Conservation (phyloP, 2,797 vertebrate genomes). For the Anolis apletophallus region DNA sequence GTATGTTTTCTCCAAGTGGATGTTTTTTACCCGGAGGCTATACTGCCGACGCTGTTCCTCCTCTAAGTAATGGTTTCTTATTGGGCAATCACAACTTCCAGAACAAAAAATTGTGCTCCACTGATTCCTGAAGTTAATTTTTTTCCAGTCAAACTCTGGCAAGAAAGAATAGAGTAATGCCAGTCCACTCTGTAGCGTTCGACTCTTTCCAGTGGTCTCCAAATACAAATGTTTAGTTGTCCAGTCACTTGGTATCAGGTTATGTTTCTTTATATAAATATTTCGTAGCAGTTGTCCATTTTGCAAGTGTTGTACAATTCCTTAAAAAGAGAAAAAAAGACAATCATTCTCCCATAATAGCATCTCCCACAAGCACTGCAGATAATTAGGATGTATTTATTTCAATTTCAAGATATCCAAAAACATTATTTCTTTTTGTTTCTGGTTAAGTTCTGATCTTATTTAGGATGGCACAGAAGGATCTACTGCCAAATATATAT, state of each 20-base stretch:
- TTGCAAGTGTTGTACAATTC: constrained; percentile 91
- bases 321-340: constrained; percentile 72
- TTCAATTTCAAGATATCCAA: neutral
- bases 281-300: constrained; percentile 91
- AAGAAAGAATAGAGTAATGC: constrained; percentile 91
- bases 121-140: constrained; percentile 88
- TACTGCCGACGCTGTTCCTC: constrained; percentile 94
- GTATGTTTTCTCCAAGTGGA: constrained; percentile 86
- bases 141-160: constrained; percentile 90
- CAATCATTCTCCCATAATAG: neutral
- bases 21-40: constrained; percentile 85
- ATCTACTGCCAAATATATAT: neutral
- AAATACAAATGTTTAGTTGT: constrained; percentile 87
- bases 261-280: constrained; percentile 88
- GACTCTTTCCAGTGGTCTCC: constrained; percentile 94
- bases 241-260: constrained; percentile 85
- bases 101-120: constrained; percentile 95
- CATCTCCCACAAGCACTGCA: neutral
- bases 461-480: neutral
- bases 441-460: neutral
- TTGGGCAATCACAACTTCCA: constrained; percentile 89
- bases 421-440: neutral
- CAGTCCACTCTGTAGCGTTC: constrained; percentile 93
- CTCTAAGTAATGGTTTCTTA: constrained; percentile 90
- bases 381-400: accelerated